Base-by-base conservation (phyloP, 2,888 invertebrate species). In the Pterobdella sp. region DNA sequence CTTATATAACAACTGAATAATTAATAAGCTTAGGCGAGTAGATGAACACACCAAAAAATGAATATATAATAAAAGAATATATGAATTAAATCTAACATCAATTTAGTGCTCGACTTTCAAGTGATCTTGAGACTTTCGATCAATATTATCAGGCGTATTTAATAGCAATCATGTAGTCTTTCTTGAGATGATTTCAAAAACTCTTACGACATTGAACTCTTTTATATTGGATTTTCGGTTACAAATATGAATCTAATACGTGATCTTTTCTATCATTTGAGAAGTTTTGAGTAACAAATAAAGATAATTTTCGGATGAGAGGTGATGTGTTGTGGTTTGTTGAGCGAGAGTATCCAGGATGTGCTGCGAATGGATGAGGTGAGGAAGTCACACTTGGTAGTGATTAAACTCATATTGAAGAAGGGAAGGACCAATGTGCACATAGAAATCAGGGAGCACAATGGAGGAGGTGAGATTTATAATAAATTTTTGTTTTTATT, bases 401-500 rank as follows among this genome's bases (percentile, higher is more conserved):
- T 74, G 31, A 66, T 74, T 34, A 74, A 63, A 52, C 70, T 70
- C 35, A 64, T 74, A 14, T 49, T 71, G 42, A 70, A 66, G 26
- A 69, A 64, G 26, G 69, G 70, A 29, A 63, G 65, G 49, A 74
- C 74, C 18, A 71, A 74, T 64, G 42, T 74, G 42, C 65, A 69
- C 31, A 66, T 74, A 22, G 74, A 74, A 52, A 74, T 74, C 52
- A 64, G 64, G 29, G 71, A 70, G 37, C 36, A 66, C 10, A 71
- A 74, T 42, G 74, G 74, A 26, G 74, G 74, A 71, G 71, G 74
- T 74, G 0, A 34, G 74, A n/a, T n/a, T n/a, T n/a, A n/a, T n/a
- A n/a, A n/a, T n/a, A n/a, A n/a, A n/a, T n/a, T n/a, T n/a, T n/a
- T n/a, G n/a, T n/a, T n/a, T n/a, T n/a, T n/a, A n/a, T n/a, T n/a